Base-by-base conservation (phyloP, 1,140 invertebrate genomes). In the Frieseomelitta varia region DNA sequence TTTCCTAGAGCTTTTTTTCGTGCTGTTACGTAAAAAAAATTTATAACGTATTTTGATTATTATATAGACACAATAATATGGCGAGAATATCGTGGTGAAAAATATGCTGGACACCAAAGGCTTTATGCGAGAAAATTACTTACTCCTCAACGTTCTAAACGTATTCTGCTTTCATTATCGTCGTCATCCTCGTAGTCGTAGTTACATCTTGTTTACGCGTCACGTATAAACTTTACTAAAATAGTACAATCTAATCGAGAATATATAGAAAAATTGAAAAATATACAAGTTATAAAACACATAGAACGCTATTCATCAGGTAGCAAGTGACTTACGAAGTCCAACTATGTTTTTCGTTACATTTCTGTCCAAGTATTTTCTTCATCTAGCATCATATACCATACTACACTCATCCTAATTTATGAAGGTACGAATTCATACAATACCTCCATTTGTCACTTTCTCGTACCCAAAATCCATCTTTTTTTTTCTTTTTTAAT, bases 51-150 rank as follows among this genome's bases (percentile, higher is more conserved):
- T 89, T 89, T 89, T 89, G 81, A 90, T 90, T 87, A 90, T 89
- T 56, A 78, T 69, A 85, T 58, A 86, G 71, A 89, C 34, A 85
- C 69, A 86, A 87, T 83, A 55, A 83, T 89, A 89, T 87, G 88
- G 82, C 85, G 79, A 74, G 77, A 76, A 47, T 72, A 76, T 77
- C 63, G 67, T 82, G 67, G 55, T n/a, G 81, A 85, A 81, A 86
- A 89, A 53, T 90, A 81, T 89, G 86, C 78, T 90, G 89, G 80
- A 89, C 78, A 90, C 80, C 88, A 89, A 89, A 90, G 81, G 30
- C 56, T 86, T 47, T 85, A 88, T 73, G 63, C 71, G 78, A 88
- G 30, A 78, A 58, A 63, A 30, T 15, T 30, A 34, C 10, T 53
- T 39, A 51, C n/a, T 71, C 19, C 19, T 21, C 34, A 63, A 67